phyloP scores from a whole-genome alignment of 1,140 invertebrate genomes.

The Saccostrea glomerata region DNA sequence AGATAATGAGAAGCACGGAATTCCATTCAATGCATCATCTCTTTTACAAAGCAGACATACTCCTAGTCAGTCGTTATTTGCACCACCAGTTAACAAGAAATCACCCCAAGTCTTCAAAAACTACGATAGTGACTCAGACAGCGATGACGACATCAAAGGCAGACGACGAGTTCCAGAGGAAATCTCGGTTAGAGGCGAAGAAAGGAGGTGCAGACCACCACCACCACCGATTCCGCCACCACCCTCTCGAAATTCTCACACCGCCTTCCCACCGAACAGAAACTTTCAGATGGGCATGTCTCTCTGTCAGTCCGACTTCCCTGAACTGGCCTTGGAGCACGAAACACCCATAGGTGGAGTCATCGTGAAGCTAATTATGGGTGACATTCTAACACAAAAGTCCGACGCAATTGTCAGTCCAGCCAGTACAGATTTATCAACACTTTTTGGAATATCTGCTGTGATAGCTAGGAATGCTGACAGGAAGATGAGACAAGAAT shows the following conservation, averaged over 20 bases:
- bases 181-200: neutral
- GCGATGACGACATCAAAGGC: neutral
- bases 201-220: neutral
- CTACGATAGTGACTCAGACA: neutral
- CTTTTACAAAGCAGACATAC: neutral
- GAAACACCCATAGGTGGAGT: constrained; percentile 48
- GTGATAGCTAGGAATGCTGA: constrained; percentile 54
- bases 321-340: constrained; percentile 52
- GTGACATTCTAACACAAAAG: constrained; percentile 55
- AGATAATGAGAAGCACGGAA: neutral
- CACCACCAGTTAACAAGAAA: neutral
- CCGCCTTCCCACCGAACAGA: neutral
- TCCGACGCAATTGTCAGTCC: constrained; percentile 62
- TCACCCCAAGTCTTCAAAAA: neutral
- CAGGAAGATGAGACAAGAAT: constrained; percentile 52
- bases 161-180: neutral
- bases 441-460: constrained; percentile 55
- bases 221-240: neutral
- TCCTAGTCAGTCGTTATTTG: neutral
- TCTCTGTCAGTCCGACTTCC: constrained; percentile 54
- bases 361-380: constrained; percentile 53
- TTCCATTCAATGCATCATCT: neutral
- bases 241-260: neutral
- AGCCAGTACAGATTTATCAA: constrained; percentile 45
- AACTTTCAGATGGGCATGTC: constrained; percentile 5